These are phyloP conservation scores for Albula goreensis DNA, from an alignment of 2,113 vertebrate species.

Conservation along the genomic window DNA sequence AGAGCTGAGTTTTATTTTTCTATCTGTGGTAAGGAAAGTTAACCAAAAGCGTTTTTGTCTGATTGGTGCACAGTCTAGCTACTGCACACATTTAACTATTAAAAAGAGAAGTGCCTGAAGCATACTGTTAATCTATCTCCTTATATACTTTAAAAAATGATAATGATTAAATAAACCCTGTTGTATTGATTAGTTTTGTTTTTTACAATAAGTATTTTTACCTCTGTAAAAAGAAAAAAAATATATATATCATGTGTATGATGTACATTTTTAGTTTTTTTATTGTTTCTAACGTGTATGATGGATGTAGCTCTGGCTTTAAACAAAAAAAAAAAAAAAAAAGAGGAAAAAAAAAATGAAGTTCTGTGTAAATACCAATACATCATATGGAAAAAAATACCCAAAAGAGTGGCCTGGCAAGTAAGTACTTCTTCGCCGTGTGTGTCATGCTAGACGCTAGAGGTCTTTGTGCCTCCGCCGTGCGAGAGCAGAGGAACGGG, in stretches of 20 bases:
- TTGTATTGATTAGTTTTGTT: conserved; percentile 62
- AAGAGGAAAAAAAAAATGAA: conserved; percentile 11
- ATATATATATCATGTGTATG: conserved; percentile 84
- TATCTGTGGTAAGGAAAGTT: conserved; percentile 84
- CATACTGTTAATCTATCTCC: conserved; percentile 75
- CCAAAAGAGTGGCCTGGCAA: conserved; percentile 41
- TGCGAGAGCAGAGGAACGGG: no score
- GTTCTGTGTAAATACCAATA: conserved; percentile 87
- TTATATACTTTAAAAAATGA: conserved; percentile 72
- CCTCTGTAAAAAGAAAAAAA: conserved; percentile 77
- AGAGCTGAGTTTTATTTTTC: conserved; percentile 69
- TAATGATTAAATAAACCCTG: conserved; percentile 67
- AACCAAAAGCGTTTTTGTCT: conserved; percentile 66
- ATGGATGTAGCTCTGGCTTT: conserved; percentile 85
- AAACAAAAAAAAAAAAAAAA: conserved; percentile 42
- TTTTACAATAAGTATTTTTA: conserved; percentile 84
- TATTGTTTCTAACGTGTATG: conserved; percentile 91
- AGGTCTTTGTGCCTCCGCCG: not conserved
- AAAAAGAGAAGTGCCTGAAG: conserved; percentile 83
- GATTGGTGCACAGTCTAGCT: conserved; percentile 60
- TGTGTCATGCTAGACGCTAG: not conserved
- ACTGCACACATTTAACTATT: conserved; percentile 81
- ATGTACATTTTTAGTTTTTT: conserved; percentile 82
- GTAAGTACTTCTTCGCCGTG: conserved; percentile 24
- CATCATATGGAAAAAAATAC: conserved; percentile 47